Base-by-base conservation (phyloP, 2,888 invertebrate species). In the Oscheius sp. region DNA sequence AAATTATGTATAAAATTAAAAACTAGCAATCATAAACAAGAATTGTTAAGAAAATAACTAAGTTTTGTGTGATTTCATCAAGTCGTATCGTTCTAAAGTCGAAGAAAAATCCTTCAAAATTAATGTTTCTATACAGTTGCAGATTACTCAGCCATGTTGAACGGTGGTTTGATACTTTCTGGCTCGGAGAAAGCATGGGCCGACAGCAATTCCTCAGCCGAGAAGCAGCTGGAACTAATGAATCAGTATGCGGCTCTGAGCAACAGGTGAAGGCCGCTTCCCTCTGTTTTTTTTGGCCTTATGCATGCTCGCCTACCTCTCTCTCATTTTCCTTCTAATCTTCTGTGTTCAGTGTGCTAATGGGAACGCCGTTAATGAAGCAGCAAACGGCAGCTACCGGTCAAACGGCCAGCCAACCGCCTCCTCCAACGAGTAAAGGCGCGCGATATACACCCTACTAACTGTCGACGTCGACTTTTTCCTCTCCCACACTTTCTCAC, bases 291-390 rank as follows among this genome's bases (percentile, higher is more conserved):
- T 32, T 22, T 26, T 41, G n/a, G 28, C 44, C 28, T 26, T 14
- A 17, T 22, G 49, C 20, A 49, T 32, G 50, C n/a, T 45, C 26
- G 44, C 44, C 49, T 63, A 33, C 22, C 32, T 33, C 33, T 22
- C 32, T 33, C 41, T 22, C 17, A 28, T 54, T 32, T 14, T 33
- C 36, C n/a, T 17, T 33, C 33, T 62, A 45, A 50, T 47, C 49
- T 62, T 30, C 24, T 47, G 32, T 38, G 61, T 76, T 63, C 68
- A 76, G 76, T 71, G 72, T 76, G 71, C 68, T 76, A 38, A 76
- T 76, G 68, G 76, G 76, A 22, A 71, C 72, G 2, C 74, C 74
- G 28, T 71, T 76, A 65, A 62, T 76, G 66, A 76, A 76, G 47
- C n/a, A n/a, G n/a, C n/a, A n/a, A n/a, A 8, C 17, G 47, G 20